A percentile compares a stretch with the other conserved stretches of the same genome.
These are phyloP conservation scores for Siderastrea siderea DNA, from an alignment of 92 coral and sea anemone species.

Conservation along the genomic window DNA sequence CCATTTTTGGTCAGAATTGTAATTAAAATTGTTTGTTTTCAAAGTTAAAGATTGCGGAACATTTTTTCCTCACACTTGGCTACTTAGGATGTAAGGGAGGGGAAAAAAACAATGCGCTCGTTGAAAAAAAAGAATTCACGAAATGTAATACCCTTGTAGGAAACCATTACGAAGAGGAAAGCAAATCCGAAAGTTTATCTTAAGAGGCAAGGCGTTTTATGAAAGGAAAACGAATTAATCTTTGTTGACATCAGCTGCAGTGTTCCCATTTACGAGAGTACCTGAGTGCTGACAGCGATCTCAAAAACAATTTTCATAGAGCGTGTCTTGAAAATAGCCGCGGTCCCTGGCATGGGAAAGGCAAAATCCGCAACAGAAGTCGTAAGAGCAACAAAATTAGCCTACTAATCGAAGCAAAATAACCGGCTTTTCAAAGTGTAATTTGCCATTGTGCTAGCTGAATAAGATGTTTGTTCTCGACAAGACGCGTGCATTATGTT, in stretches of 20 bases:
- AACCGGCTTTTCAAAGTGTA: conserved; percentile 52
- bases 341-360: background rate
- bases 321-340: conserved; percentile 6
- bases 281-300: conserved; percentile 12
- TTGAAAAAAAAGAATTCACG: background rate
- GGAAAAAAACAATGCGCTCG: background rate
- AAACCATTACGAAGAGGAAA: conserved; percentile 42
- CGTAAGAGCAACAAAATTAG: conserved; percentile 14
- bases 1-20: conserved; percentile 23
- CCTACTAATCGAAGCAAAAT: conserved; percentile 35
- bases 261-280: conserved; percentile 43
- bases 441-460: conserved; percentile 59
- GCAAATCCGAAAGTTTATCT: conserved; percentile 48
- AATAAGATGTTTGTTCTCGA: conserved; percentile 65
- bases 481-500: conserved; percentile 58
- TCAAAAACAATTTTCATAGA: background rate
- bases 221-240: conserved; percentile 47
- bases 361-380: background rate
- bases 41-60: background rate
- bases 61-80: conserved; percentile 40
- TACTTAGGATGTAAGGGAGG: conserved; percentile 34
- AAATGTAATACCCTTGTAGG: conserved; percentile 52
- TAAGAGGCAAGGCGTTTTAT: conserved; percentile 37
- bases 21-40: conserved; percentile 33
- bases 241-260: conserved; percentile 61